Percentiles rank a stretch among this genome's conserved stretches.
phyloP scores from a whole-genome alignment of 2,113 vertebrate species.

The Scalopus aquaticus region DNA sequence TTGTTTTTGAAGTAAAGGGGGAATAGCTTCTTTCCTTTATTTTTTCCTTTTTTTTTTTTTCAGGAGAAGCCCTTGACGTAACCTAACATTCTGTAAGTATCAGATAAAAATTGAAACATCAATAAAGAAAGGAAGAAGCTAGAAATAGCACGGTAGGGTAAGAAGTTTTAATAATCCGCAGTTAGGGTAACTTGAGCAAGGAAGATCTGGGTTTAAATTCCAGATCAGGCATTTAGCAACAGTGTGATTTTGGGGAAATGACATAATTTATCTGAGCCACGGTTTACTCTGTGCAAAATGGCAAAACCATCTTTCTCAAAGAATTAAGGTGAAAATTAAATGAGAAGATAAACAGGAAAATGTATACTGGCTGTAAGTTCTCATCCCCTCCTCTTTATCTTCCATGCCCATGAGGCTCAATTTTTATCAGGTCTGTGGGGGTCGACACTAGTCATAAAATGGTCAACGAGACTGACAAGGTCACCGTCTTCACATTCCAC shows the following conservation, averaged over 20 bases:
- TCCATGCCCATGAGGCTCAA: neutral
- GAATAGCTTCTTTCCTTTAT: neutral
- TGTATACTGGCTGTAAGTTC: neutral
- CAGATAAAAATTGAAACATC: neutral
- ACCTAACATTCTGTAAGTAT: neutral
- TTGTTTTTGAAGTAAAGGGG: slow-evolving; percentile 25
- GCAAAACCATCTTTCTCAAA: neutral
- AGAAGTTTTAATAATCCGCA: neutral
- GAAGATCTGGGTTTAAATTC: neutral
- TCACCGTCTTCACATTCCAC: neutral
- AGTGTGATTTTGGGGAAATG: neutral
- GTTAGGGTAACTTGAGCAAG: neutral
- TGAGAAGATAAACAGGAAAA: neutral
- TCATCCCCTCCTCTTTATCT: neutral
- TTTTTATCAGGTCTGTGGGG: no score
- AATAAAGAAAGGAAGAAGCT: neutral
- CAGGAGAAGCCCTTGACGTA: neutral
- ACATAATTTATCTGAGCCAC: neutral
- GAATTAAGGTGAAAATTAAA: neutral
- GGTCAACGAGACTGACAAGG: neutral
- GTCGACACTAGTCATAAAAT: neutral
- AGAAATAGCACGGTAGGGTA: neutral
- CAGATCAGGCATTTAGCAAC: neutral
- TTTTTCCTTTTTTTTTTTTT: neutral
- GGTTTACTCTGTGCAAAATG: neutral